Evolutionary conservation across 2,797 vertebrate species (phyloP).

Genomic region (Alosa sapidissima): DNA sequence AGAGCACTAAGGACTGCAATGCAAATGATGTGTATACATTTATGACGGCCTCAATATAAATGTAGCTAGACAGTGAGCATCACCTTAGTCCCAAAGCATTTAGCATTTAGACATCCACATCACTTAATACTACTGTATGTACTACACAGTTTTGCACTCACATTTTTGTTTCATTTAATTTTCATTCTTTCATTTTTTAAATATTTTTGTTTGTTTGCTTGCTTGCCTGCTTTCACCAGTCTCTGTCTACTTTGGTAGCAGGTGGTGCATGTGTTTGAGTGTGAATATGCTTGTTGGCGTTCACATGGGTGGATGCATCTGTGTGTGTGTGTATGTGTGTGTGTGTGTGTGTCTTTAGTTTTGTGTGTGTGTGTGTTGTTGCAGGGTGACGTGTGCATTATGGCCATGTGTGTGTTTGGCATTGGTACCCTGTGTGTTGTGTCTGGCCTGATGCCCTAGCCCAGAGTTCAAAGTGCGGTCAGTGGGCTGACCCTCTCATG

Average conservation of each 20-base stretch:
- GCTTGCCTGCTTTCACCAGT: not conserved
- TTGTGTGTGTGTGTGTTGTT: not conserved
- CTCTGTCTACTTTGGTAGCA: slow-evolving; percentile 9
- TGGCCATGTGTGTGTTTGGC: not conserved
- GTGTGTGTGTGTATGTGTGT: slow-evolving; percentile 45
- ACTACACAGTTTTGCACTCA: too few relatives aligned
- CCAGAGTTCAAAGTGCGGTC: slow-evolving; percentile 37
- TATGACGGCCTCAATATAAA: not conserved
- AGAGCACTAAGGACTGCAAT: not conserved
- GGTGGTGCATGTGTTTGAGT: slow-evolving; percentile 9
- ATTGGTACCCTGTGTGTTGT: not conserved
- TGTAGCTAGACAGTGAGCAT: not conserved
- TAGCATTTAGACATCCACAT: not conserved
- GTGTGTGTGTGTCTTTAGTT: not conserved
- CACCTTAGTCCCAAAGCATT: not conserved
- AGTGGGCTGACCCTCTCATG: slow-evolving; percentile 39
- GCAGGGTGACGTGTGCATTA: not conserved
- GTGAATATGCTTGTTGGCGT: slow-evolving; percentile 28
- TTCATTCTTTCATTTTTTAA: not conserved
- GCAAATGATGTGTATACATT: not conserved
- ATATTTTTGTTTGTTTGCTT: not conserved
- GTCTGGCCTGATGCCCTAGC: slow-evolving; percentile 24
- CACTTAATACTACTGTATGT: not conserved
- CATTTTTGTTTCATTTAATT: not conserved
- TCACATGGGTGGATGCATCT: slow-evolving; percentile 44